A percentile compares a stretch with the other conserved stretches of the same genome.
These are phyloP conservation scores for Polydesmus complanatus DNA, from an alignment of 2,888 invertebrate genomes.

Conservation along the genomic window DNA sequence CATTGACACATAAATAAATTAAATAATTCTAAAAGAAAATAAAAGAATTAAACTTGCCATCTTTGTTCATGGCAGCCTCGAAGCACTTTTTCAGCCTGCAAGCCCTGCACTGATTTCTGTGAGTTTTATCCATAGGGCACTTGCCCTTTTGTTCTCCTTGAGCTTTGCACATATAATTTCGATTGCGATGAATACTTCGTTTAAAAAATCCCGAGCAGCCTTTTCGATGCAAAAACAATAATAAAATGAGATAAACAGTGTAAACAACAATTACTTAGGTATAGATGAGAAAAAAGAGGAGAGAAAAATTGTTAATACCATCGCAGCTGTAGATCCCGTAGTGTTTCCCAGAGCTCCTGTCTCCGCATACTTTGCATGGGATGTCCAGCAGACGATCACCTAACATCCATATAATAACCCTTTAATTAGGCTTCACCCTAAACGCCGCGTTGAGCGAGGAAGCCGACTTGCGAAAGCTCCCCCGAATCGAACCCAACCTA, in stretches of 20 bases:
- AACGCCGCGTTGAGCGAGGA: neutral
- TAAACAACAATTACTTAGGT: neutral
- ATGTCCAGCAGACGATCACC: conserved; percentile 96
- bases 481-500: no score
- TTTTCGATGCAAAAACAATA: conserved; percentile 31
- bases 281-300: neutral
- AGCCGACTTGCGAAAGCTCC: neutral
- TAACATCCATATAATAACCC: neutral
- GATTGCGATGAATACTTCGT: conserved; percentile 86
- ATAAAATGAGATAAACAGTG: no score
- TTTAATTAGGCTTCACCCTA: neutral
- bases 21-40: no score
- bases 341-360: conserved; percentile 97
- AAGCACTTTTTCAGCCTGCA: conserved; percentile 91
- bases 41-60: conserved; percentile 51
- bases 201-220: conserved; percentile 94
- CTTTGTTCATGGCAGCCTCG: conserved; percentile 93
- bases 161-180: conserved; percentile 93
- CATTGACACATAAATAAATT: no score
- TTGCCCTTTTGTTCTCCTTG: conserved; percentile 82
- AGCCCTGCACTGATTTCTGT: conserved; percentile 90
- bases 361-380: conserved; percentile 96
- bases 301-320: conserved; percentile 48
- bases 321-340: conserved; percentile 99
- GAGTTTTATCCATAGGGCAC: conserved; percentile 93